A percentile compares a stretch with the other conserved stretches of the same genome.
Evolutionary conservation across 1,140 invertebrate genomes (phyloP).

Genomic region (Chlorops oryzae): DNA sequence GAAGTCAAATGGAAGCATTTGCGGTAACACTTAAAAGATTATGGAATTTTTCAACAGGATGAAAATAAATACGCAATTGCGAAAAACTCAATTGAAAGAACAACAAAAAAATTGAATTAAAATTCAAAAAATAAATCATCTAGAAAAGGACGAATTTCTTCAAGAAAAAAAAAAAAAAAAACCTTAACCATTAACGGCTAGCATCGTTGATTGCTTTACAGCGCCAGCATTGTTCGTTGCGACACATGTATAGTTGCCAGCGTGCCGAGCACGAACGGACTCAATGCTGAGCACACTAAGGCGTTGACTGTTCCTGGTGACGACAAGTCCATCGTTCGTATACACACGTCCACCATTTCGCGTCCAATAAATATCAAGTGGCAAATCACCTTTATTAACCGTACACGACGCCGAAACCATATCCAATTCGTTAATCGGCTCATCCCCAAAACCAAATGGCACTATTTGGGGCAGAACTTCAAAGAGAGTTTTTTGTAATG

Average conservation of each 20-base stretch:
- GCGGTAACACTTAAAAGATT: slow-evolving; percentile 53
- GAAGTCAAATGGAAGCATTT: slow-evolving; percentile 61
- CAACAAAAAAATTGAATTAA: background rate
- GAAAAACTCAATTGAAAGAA: background rate
- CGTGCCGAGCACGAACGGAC: slow-evolving; percentile 56
- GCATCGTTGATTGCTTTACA: slow-evolving; percentile 60
- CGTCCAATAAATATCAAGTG: slow-evolving; percentile 69
- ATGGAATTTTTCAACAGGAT: background rate
- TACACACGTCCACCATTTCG: slow-evolving; percentile 45
- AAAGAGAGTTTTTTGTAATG: too few relatives aligned
- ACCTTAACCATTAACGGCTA: slow-evolving; percentile 58
- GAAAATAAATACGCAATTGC: background rate
- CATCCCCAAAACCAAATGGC: slow-evolving; percentile 64
- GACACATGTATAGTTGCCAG: slow-evolving; percentile 65
- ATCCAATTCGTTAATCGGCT: slow-evolving; percentile 64
- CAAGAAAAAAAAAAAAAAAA: slow-evolving; percentile 9
- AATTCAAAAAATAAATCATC: background rate
- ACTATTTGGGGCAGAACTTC: slow-evolving; percentile 62
- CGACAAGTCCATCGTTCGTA: slow-evolving; percentile 49
- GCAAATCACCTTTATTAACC: slow-evolving; percentile 79
- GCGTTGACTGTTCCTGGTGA: slow-evolving; percentile 59
- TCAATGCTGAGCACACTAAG: slow-evolving; percentile 63
- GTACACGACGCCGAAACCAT: slow-evolving; percentile 67
- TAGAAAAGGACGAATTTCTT: background rate
- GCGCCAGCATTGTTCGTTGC: slow-evolving; percentile 70